These are phyloP conservation scores for Florisuga fusca DNA, from an alignment of 2,797 vertebrate species.

Conservation along the genomic window DNA sequence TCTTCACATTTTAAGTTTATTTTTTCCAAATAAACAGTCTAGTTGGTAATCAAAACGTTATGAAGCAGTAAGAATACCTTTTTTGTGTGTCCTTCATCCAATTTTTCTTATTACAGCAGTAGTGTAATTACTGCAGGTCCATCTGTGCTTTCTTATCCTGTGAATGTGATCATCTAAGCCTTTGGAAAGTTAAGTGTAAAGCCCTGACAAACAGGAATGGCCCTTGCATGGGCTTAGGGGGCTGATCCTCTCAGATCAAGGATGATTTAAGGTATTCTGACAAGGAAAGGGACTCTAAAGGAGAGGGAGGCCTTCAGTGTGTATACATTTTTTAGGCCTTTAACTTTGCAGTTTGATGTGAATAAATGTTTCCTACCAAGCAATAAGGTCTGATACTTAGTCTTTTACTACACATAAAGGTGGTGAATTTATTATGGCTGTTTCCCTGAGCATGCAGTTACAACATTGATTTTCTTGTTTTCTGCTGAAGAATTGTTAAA, in stretches of 20 bases:
- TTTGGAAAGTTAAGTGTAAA: background rate
- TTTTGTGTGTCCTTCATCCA: background rate
- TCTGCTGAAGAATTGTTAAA: background rate
- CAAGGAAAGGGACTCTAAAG: background rate
- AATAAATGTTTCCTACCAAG: constrained; percentile 10
- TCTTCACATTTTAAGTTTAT: background rate
- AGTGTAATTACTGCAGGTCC: background rate
- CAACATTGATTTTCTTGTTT: background rate
- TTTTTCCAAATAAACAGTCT: background rate
- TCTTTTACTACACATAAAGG: background rate
- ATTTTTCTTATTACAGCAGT: background rate
- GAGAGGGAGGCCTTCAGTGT: background rate
- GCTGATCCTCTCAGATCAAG: background rate
- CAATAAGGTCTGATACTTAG: background rate
- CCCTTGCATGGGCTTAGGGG: background rate
- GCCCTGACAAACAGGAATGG: background rate
- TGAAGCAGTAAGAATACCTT: background rate
- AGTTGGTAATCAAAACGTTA: background rate
- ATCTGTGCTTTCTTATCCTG: background rate
- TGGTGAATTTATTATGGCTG: background rate
- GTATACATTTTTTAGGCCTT: background rate
- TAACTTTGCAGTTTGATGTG: background rate
- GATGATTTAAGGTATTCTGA: background rate
- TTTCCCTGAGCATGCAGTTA: background rate
- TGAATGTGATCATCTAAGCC: fast-evolving